These are phyloP conservation scores for Scomberomorus guttatus DNA, from an alignment of 2,797 vertebrate genomes.

Conservation along the genomic window DNA sequence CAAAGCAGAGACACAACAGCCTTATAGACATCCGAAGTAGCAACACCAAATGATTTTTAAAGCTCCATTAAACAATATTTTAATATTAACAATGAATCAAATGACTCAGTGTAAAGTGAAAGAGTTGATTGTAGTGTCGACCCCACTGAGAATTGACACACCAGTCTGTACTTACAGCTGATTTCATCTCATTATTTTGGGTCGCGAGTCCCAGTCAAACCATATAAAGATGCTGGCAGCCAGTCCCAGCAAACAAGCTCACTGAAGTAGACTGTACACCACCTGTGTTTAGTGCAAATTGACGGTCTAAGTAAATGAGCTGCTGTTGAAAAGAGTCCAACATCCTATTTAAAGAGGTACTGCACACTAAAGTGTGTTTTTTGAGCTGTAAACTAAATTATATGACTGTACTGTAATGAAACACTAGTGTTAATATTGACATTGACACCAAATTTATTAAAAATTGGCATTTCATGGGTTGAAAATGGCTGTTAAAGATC, in stretches of 20 bases:
- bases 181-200: conserved; percentile 4
- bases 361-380: too few species aligned
- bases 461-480: too few species aligned
- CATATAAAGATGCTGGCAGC: background rate
- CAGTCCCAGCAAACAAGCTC: conserved; percentile 5
- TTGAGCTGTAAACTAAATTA: too few species aligned
- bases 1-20: background rate
- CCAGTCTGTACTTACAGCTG: background rate
- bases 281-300: conserved; percentile 12
- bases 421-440: too few species aligned
- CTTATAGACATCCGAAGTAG: conserved; percentile 10
- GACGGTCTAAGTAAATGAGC: background rate
- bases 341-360: too few species aligned
- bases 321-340: too few species aligned
- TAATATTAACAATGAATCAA: background rate
- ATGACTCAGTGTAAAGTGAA: background rate
- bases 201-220: background rate
- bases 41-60: background rate
- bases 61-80: background rate
- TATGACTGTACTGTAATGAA: too few species aligned
- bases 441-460: too few species aligned
- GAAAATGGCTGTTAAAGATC: too few species aligned
- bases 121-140: background rate
- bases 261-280: background rate
- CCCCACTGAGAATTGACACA: background rate